Evolutionary conservation across 2,797 vertebrate species (phyloP).

Genomic region (Malacoctenus gilli): DNA sequence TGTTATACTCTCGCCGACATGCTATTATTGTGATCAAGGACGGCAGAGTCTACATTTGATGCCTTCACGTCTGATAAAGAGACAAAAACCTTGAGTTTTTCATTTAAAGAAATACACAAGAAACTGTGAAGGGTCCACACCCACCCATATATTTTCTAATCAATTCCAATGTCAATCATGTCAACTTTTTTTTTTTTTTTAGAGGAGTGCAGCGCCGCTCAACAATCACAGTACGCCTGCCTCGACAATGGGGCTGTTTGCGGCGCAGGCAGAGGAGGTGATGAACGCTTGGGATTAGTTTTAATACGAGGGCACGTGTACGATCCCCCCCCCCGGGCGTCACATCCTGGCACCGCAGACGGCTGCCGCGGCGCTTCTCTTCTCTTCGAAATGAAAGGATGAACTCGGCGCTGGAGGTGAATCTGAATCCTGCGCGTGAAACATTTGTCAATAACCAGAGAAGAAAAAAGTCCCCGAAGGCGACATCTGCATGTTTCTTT

Average conservation of each 20-base stretch:
- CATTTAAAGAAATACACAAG: constrained; percentile 27
- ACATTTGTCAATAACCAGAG: too few species aligned
- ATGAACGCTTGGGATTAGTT: neutral
- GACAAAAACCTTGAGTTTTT: constrained; percentile 41
- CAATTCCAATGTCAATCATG: constrained; percentile 10
- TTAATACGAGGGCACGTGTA: neutral
- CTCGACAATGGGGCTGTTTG: neutral
- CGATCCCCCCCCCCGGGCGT: neutral
- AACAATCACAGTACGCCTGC: too few species aligned
- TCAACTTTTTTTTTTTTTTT: neutral
- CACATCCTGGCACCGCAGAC: neutral
- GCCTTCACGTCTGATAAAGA: constrained; percentile 25
- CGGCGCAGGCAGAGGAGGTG: neutral
- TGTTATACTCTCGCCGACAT: constrained; percentile 17
- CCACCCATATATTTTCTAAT: constrained; percentile 8
- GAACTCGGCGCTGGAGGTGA: too few species aligned
- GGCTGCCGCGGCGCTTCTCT: neutral
- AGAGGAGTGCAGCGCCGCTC: neutral
- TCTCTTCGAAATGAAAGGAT: neutral
- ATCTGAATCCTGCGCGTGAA: too few species aligned
- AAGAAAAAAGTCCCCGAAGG: too few species aligned
- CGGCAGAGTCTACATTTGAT: constrained; percentile 28
- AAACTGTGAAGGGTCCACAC: constrained; percentile 1
- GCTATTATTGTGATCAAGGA: constrained; percentile 42
- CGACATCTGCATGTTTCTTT: too few species aligned